Base-by-base conservation (phyloP, 2,797 vertebrate species). In the Melanotaenia pygmaea region DNA sequence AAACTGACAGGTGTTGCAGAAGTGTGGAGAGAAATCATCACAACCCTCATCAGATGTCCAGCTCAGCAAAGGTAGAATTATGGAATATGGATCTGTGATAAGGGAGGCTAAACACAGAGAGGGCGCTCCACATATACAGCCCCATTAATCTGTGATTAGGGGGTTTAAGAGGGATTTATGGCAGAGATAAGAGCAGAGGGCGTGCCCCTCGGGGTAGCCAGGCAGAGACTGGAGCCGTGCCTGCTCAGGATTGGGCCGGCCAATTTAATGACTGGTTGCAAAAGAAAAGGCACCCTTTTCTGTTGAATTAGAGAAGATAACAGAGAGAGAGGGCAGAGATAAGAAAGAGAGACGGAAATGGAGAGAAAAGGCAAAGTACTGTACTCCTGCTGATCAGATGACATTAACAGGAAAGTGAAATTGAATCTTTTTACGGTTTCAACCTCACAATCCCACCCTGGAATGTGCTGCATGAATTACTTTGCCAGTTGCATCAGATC, bases 61-160 rank as follows among this genome's bases (percentile, higher is more conserved):
- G 82, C 83, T 77, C 84, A 84, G 84, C 81, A 82, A 75, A 8
- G 61, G 67, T 69, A 79, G 53, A 83, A 82, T 88, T 91, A 83
- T 78, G 79, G 81, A 84, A 86, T 89, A 90, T 86, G 81, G 79
- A 80, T 84, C 22, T 22, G 60, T 86, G 93, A 94, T 94, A 94
- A 94, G 89, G 79, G 76, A 59, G 64, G 70, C 70, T 57, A 59
- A 80, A 73, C 82, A 86, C 79, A 82, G 87, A 83, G 43, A 81
- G 85, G 84, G 83, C 75, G 74, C 79, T 85, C 81, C 89, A 86
- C 86, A 93, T 93, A 91, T 91, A 70, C 85, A 86, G 81, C 76
- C 77, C 84, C 88, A 92, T 94, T 95, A 93, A 94, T 92, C 82
- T 79, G 90, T 89, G 92, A 95, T 95, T 94, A 95, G 86, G 85